Conservation (phyloP, 35 echinoderm and acorn worm genomes). For the Ptychodera flava region DNA sequence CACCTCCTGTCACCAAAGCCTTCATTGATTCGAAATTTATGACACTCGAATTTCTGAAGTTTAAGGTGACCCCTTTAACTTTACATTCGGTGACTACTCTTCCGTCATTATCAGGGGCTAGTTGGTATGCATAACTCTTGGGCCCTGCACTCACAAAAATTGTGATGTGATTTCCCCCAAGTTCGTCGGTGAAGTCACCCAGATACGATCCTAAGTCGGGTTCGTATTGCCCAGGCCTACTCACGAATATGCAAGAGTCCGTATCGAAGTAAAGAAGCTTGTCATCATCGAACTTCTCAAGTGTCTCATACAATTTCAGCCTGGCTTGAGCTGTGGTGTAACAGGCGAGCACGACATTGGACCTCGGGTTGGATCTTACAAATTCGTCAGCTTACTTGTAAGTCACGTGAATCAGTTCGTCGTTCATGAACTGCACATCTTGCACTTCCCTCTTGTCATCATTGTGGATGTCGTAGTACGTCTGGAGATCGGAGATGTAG, state of each 20-base stretch:
- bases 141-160: neutral
- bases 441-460: neutral
- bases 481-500: neutral
- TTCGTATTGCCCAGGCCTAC: neutral
- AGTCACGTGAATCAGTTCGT: neutral
- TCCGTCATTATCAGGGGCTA: neutral
- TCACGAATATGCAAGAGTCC: neutral
- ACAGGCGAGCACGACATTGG: constrained; percentile 62
- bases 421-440: neutral
- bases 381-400: neutral
- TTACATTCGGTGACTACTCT: neutral
- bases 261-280: neutral
- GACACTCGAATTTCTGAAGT: neutral
- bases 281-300: constrained; percentile 10
- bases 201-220: neutral
- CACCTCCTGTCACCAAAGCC: neutral
- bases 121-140: neutral
- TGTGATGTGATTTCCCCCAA: neutral
- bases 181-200: neutral
- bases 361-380: neutral
- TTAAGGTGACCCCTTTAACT: neutral
- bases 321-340: constrained; percentile 63
- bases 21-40: neutral
- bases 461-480: neutral
- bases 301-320: constrained; percentile 39